Base-by-base conservation (phyloP, 2,113 vertebrate species). In the Xenopus borealis region DNA sequence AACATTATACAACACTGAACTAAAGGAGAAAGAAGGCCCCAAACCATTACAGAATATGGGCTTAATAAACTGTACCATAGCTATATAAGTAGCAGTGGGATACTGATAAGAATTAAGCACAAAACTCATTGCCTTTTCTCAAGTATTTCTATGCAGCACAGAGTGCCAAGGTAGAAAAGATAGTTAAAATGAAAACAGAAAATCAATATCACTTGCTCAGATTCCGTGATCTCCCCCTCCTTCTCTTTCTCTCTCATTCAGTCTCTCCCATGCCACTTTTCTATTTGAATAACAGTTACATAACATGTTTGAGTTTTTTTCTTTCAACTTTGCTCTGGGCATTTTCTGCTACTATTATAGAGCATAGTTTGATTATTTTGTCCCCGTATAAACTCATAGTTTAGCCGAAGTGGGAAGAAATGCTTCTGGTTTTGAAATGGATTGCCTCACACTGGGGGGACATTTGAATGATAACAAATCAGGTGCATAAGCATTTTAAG, bases 261-360 rank as follows among this genome's bases (percentile, higher is more conserved):
- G 33, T 40, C 7, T 67, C 63, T 68, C 58, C 66, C 73, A 40
- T 52, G 66, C 23, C 20, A 44, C 57, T 75, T 75, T 62, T 69
- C 52, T 62, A 69, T 69, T 69, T 75, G 23, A 69, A 75, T 62
- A 62, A 69, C 57, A 75, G 68, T 75, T 63, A 69, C 58, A 76
- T 57, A 69, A 76, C 73, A 53, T 58, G 6, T 76, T 30, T 76
- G 12, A n/a, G 12, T 76, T 69, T 47, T 27, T 62, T 17, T 27
- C 46, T 62, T 68, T 33, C 47, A 76, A 45, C n/a, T 17, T 55
- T 47, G 17, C 20, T 66, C 27, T 45, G 55, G 40, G 40, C 30
- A 74, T 65, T 50, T 62, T 23, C 20, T 17, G 66, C 61, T n/a
- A 23, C 53, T 59, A 57, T 27, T 40, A 27, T 23, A 67, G 53